Conservation (phyloP, 1,140 invertebrate species). For the Macrocentrus cingulum region DNA sequence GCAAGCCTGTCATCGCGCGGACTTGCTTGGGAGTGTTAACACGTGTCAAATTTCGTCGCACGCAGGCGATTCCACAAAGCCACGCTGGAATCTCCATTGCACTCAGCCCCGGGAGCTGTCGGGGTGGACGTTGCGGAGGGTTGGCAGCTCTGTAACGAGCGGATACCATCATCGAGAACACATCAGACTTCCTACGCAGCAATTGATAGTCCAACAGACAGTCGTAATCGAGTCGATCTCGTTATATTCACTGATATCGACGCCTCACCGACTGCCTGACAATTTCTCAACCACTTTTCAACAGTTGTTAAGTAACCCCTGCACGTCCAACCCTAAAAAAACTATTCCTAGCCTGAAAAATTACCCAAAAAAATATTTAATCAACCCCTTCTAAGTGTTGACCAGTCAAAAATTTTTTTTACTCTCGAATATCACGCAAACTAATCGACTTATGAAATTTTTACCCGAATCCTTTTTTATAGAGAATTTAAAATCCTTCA, state of each 20-base stretch:
- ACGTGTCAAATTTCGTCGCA: conserved; percentile 27
- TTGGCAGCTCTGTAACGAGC: conserved; percentile 2
- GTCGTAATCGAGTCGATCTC: conserved; percentile 18
- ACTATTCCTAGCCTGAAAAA: too few relatives aligned
- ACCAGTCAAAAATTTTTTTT: too few relatives aligned
- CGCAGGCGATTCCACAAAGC: conserved; percentile 10
- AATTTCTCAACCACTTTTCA: too few relatives aligned
- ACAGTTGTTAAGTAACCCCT: too few relatives aligned
- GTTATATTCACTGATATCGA: conserved; percentile 18
- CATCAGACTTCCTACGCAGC: neutral
- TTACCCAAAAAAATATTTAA: too few relatives aligned
- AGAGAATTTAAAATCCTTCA: too few relatives aligned
- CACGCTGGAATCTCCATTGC: neutral
- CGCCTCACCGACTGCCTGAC: neutral
- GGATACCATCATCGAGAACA: conserved; percentile 5
- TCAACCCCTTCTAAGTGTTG: too few relatives aligned
- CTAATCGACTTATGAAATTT: too few relatives aligned
- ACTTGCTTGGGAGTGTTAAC: conserved; percentile 9
- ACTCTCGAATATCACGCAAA: too few relatives aligned
- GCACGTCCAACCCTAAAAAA: too few relatives aligned
- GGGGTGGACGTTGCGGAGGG: neutral
- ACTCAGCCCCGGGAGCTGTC: neutral
- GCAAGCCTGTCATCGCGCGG: neutral
- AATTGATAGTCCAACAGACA: conserved; percentile 10
- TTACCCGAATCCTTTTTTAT: too few relatives aligned